phyloP scores from a whole-genome alignment of 2,888 invertebrate species.

The Serripes groenlandicus region DNA sequence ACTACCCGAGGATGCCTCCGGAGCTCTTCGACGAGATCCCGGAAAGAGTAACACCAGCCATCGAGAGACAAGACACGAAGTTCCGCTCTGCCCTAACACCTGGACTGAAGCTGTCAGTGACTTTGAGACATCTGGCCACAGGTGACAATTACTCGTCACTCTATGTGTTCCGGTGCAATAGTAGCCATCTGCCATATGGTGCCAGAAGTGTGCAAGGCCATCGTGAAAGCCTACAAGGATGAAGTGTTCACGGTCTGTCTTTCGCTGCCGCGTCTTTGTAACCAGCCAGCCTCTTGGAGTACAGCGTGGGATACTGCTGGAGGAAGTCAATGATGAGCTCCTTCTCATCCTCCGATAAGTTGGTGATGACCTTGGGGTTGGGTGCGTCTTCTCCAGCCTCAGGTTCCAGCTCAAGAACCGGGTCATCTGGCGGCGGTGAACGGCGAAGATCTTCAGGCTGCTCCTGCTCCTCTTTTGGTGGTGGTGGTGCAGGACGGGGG shows the following conservation, averaged over 20 bases:
- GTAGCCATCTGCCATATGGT: background rate
- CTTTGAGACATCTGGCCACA: background rate
- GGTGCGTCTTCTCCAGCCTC: background rate
- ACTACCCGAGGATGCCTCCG: background rate
- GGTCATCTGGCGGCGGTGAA: background rate
- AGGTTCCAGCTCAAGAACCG: background rate
- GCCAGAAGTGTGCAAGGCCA: background rate
- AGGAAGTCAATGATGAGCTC: background rate
- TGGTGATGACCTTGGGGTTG: background rate
- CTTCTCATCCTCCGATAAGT: background rate
- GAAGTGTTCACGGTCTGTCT: background rate
- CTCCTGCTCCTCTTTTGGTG: no score
- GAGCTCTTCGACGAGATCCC: conserved; percentile 38
- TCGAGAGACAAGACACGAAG: conserved; percentile 38
- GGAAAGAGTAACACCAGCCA: conserved; percentile 43
- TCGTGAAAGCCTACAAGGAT: conserved; percentile 1
- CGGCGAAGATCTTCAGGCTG: background rate
- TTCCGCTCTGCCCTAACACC: conserved; percentile 36
- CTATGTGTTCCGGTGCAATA: background rate
- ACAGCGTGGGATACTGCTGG: background rate
- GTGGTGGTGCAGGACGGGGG: background rate
- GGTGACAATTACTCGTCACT: background rate
- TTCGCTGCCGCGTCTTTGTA: background rate
- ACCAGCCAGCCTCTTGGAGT: background rate
- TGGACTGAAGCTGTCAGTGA: background rate